Percentiles rank a stretch among this genome's conserved stretches.
Evolutionary conservation across 2,888 invertebrate genomes (phyloP).

Genomic region (Nephrotoma appendiculata): DNA sequence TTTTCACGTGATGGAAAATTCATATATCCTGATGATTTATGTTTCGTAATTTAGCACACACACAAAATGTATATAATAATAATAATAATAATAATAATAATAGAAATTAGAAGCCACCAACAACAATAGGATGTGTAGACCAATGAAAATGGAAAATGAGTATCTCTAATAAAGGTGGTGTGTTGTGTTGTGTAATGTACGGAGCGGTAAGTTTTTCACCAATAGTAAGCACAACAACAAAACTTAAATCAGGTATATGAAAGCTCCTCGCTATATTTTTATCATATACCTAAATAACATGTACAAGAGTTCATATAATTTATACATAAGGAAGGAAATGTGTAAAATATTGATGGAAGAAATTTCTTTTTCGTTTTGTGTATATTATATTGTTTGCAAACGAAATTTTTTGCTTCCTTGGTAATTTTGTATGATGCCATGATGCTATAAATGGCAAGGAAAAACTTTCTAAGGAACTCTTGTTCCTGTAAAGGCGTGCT

Average conservation of each 20-base stretch:
- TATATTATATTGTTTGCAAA: not conserved
- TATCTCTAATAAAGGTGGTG: not conserved
- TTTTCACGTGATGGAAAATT: not conserved
- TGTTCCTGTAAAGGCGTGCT: not conserved
- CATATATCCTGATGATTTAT: not conserved
- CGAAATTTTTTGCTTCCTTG: not conserved
- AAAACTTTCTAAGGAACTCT: not conserved
- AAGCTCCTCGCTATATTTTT: not conserved
- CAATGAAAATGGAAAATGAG: not conserved
- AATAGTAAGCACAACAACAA: not conserved
- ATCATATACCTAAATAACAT: not conserved
- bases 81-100: not conserved
- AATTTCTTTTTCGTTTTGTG: not conserved
- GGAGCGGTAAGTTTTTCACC: not conserved
- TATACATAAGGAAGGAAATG: slow-evolving; percentile 2
- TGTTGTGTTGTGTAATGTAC: not conserved
- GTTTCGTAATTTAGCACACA: not conserved
- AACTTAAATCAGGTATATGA: not conserved
- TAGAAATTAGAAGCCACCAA: not conserved
- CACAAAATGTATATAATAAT: not conserved
- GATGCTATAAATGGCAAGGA: not conserved
- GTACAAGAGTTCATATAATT: not conserved
- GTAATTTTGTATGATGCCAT: not conserved
- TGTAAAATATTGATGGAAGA: slow-evolving; percentile 1
- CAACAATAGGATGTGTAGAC: not conserved